Percentiles rank a stretch among this genome's conserved stretches.
Evolutionary conservation across 2,888 invertebrate genomes (phyloP).

Genomic region (Cephalotes varians): DNA sequence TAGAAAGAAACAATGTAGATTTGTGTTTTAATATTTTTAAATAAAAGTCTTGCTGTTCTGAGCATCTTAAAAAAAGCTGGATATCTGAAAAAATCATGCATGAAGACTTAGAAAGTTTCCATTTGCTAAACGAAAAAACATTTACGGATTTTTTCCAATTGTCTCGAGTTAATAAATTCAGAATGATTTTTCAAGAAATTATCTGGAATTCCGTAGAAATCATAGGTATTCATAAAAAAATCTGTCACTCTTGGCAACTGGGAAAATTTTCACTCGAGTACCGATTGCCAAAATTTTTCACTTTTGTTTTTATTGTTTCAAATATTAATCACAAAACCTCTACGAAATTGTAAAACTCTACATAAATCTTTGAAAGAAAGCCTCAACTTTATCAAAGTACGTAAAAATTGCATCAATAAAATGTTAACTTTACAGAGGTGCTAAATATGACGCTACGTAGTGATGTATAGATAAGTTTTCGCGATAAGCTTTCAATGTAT

Average conservation of each 20-base stretch:
- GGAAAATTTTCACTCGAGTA: background rate
- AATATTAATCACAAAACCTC: background rate
- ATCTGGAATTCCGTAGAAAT: background rate
- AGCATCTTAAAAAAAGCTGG: background rate
- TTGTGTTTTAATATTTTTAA: background rate
- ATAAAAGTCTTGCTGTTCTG: background rate
- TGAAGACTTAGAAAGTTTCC: background rate
- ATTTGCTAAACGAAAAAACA: background rate
- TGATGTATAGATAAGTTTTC: background rate
- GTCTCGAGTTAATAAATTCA: background rate
- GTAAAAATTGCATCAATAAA: background rate
- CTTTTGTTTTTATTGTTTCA: background rate
- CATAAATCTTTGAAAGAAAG: background rate
- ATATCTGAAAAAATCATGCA: background rate
- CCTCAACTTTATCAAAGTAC: background rate
- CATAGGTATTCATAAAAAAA: background rate
- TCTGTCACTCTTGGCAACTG: background rate
- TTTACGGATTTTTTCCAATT: background rate
- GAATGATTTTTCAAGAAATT: background rate
- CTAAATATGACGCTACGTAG: background rate
- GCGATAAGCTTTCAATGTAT: background rate
- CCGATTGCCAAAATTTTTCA: background rate
- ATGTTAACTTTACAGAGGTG: background rate
- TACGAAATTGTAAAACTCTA: background rate
- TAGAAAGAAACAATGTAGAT: background rate